Base-by-base conservation (phyloP, 2,797 vertebrate species). In the Microtus californicus region DNA sequence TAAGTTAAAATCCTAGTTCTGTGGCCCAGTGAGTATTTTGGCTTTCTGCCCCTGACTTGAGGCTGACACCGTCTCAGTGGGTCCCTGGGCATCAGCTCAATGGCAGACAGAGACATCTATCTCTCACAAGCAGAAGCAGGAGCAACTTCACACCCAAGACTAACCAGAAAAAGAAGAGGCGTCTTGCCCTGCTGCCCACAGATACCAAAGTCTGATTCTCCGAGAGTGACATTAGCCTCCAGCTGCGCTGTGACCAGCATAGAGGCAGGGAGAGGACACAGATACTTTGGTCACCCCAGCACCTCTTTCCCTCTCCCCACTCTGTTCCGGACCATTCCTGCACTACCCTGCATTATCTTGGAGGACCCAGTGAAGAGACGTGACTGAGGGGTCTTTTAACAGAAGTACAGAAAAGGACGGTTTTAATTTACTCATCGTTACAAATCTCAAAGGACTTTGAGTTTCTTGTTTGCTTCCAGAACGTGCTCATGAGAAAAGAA, bases 391-490 rank as follows among this genome's bases (percentile, higher is more conserved):
- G 12, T 69, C 54, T 90, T 74, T 82, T 4, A 48, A n/a, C 67
- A 91, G 79, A 91, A 51, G 8, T 3, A 67, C 91, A 45, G 45
- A 40, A n/a, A 77, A 48, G 59, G 63, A 80, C n/a, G 73, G 78
- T 91, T 90, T 92, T 54, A 94, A 85, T 48, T 61, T 74, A 93
- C 79, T 37, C 19, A 29, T 69, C 79, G n/a, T 59, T 63, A 17
- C 61, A 92, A 92, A 34, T 88, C 87, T 89, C 94, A 31, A 77
- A 82, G 78, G 59, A 67, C 51, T 63, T 69, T 69, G 43, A 83
- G 56, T 82, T 79, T 77, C 59, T 74, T 86, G 61, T 61, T 85
- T 92, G 65, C 59, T 51, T 37, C 43, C 56, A 91, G 89, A 95
- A 51, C 2, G 1, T 61, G 45, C 85, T 85, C 40, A 92, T 89